A percentile compares a stretch with the other conserved stretches of the same genome.
These are phyloP conservation scores for Hypocryptadius cinnamomeus DNA, from an alignment of 2,113 vertebrate genomes.

Conservation along the genomic window DNA sequence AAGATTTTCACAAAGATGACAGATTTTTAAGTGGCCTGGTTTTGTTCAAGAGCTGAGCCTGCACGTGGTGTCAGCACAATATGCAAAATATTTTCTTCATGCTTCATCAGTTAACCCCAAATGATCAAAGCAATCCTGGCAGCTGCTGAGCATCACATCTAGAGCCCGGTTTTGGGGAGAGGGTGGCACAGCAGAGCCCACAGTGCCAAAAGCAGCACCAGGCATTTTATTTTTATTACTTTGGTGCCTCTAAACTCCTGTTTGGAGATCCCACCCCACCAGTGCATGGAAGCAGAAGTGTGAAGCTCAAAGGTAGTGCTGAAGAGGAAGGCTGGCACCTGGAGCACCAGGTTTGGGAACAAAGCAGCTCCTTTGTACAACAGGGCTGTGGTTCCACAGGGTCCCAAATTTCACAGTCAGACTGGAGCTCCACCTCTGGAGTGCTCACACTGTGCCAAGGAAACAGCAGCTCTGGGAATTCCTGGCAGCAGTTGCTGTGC, in stretches of 20 bases:
- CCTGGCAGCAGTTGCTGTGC: accelerated
- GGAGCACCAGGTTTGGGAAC: neutral
- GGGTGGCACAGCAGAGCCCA: neutral
- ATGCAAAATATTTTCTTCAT: neutral
- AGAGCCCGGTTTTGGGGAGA: neutral
- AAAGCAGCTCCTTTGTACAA: neutral
- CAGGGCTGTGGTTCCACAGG: neutral
- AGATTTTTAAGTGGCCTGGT: accelerated
- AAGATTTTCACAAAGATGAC: neutral
- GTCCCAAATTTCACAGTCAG: neutral
- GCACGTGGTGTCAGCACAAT: neutral
- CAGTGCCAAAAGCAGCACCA: accelerated
- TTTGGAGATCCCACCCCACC: neutral
- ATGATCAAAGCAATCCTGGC: neutral
- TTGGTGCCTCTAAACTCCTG: neutral
- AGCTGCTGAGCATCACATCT: neutral
- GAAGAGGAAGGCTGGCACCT: neutral
- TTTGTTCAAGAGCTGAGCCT: neutral
- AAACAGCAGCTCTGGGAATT: neutral
- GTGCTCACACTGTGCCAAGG: accelerated
- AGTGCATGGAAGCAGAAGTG: neutral
- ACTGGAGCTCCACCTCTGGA: neutral
- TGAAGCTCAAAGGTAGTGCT: neutral
- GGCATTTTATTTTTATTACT: neutral
- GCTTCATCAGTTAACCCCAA: neutral